Percentiles rank a stretch among this genome's conserved stretches.
Evolutionary conservation across 1,140 invertebrate genomes (phyloP).

Genomic region (Galendromus occidentalis): DNA sequence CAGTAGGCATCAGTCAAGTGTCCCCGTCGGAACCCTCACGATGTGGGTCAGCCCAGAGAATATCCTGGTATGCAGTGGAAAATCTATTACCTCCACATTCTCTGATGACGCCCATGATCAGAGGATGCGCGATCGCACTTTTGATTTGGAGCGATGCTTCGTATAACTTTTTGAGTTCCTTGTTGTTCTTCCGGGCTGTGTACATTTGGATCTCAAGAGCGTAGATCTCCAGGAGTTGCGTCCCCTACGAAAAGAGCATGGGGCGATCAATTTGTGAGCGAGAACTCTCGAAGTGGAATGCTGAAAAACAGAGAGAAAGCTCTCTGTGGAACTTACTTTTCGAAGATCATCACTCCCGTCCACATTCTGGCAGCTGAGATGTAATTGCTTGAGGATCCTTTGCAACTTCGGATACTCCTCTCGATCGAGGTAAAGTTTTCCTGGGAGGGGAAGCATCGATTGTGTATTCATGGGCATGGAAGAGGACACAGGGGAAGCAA

Average conservation of each 20-base stretch:
- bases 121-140: slow-evolving; percentile 95
- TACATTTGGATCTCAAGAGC: slow-evolving; percentile 99
- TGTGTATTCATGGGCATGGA: too few relatives aligned
- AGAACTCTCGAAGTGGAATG: not conserved
- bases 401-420: slow-evolving; percentile 83
- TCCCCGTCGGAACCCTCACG: too few relatives aligned
- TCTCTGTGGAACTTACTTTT: slow-evolving; percentile 34
- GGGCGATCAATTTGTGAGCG: not conserved
- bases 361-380: slow-evolving; percentile 94
- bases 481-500: too few relatives aligned
- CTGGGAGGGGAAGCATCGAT: too few relatives aligned
- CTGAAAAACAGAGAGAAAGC: not conserved
- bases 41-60: not conserved
- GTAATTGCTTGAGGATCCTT: slow-evolving; percentile 90
- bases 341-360: slow-evolving; percentile 98
- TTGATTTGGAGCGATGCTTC: slow-evolving; percentile 97
- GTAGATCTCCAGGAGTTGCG: slow-evolving; percentile 93
- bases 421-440: slow-evolving; percentile 88
- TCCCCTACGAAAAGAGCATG: slow-evolving; percentile 39
- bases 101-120: slow-evolving; percentile 98
- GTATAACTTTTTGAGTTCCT: slow-evolving; percentile 91
- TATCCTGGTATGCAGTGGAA: not conserved
- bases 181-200: slow-evolving; percentile 98
- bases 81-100: slow-evolving; percentile 23
- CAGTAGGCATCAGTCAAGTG: too few relatives aligned